phyloP scores from a whole-genome alignment of 2,113 vertebrate species.

The Odocoileus hemionus region DNA sequence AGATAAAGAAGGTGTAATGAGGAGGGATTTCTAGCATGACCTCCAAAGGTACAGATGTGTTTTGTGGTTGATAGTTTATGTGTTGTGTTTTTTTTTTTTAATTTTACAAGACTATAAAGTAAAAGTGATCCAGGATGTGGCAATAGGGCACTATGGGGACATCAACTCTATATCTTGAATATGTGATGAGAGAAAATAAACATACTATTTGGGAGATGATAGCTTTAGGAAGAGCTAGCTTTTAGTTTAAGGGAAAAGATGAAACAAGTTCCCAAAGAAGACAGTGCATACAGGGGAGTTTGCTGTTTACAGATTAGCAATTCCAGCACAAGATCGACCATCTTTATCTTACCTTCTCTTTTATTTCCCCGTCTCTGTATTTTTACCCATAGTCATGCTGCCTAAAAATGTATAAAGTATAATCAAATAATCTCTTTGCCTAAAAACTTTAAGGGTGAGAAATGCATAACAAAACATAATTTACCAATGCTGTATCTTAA shows the following conservation, averaged over 20 bases:
- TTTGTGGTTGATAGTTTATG: background rate
- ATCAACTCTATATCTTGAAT: background rate
- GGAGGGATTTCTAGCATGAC: background rate
- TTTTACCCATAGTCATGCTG: background rate
- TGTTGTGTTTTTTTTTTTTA: background rate
- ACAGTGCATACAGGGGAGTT: background rate
- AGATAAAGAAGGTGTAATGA: background rate
- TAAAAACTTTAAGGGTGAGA: background rate
- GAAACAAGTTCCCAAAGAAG: background rate
- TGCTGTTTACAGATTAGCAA: background rate
- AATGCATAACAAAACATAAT: background rate
- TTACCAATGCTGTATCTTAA: background rate
- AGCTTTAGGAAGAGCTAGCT: background rate
- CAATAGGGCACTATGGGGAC: background rate
- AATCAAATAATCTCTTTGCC: background rate
- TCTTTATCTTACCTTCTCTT: background rate
- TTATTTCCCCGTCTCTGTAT: background rate
- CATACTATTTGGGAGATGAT: background rate
- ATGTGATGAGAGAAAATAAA: background rate
- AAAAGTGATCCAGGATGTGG: background rate
- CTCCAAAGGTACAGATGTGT: background rate
- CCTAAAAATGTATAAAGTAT: background rate
- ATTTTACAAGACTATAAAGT: background rate
- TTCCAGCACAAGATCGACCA: background rate
- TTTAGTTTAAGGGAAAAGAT: background rate